Percentiles rank a stretch among this genome's conserved stretches.
Conservation (phyloP, 2,888 invertebrate species). For the Falcaria lacertinaria region DNA sequence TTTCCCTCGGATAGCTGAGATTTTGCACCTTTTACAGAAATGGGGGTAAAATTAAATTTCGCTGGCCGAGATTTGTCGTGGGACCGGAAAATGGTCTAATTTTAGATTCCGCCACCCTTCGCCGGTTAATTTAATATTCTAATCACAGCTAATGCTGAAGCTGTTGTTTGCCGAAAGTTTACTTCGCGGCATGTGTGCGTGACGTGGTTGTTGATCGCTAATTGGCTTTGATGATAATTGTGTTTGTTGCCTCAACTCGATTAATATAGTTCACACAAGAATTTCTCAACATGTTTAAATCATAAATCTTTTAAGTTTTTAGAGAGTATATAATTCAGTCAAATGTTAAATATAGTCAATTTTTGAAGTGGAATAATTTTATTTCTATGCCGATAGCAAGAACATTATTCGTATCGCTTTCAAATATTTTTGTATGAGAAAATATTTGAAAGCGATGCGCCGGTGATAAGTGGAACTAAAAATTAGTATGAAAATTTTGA, state of each 20-base stretch:
- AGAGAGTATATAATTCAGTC: too few species aligned
- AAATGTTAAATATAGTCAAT: too few species aligned
- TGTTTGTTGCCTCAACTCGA: not conserved
- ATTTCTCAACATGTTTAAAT: too few species aligned
- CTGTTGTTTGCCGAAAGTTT: constrained; percentile 9
- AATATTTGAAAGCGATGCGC: too few species aligned
- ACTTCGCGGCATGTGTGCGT: not conserved
- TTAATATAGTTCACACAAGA: too few species aligned
- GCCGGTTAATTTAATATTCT: constrained; percentile 43
- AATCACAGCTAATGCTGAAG: constrained; percentile 28
- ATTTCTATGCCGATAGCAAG: too few species aligned
- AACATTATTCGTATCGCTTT: too few species aligned
- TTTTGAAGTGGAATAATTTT: too few species aligned
- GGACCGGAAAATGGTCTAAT: constrained; percentile 30
- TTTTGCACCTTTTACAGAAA: constrained; percentile 35
- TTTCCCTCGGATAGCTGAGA: constrained; percentile 20
- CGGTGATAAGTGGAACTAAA: too few species aligned
- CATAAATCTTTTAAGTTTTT: too few species aligned
- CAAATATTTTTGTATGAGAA: too few species aligned
- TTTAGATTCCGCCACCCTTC: constrained; percentile 28
- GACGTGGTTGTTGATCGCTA: not conserved
- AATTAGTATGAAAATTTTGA: too few species aligned
- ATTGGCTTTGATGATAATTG: not conserved
- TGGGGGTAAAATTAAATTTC: constrained; percentile 29
- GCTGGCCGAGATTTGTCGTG: constrained; percentile 11